These are phyloP conservation scores for Sapayoa aenigma DNA, from an alignment of 2,113 vertebrate species.

Conservation along the genomic window DNA sequence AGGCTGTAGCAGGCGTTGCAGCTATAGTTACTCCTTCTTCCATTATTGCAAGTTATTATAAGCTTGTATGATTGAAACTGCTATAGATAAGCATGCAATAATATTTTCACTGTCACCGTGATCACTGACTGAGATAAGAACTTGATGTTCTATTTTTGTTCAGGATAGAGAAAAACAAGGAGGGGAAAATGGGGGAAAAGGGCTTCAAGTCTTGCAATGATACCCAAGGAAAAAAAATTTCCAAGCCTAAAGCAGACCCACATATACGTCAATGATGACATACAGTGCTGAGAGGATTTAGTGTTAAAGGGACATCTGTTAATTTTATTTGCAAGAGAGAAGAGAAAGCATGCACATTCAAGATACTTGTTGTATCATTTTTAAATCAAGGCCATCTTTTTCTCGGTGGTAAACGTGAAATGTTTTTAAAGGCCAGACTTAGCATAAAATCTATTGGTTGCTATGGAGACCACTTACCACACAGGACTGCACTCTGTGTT, in stretches of 20 bases:
- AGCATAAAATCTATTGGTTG: conserved; percentile 88
- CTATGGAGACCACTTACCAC: conserved; percentile 85
- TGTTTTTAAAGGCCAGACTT: conserved; percentile 88
- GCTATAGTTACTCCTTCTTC: conserved; percentile 67
- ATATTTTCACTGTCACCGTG: conserved; percentile 77
- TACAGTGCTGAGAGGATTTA: conserved; percentile 30
- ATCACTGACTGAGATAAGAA: conserved; percentile 72
- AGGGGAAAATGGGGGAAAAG: conserved; percentile 49
- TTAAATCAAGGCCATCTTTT: conserved; percentile 87
- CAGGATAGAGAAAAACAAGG: conserved; percentile 55
- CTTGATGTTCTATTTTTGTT: conserved; percentile 68
- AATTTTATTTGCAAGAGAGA: conserved; percentile 76
- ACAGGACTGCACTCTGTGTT: conserved; percentile 81
- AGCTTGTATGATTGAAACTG: conserved; percentile 57
- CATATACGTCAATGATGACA: conserved; percentile 61
- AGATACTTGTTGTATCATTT: conserved; percentile 82
- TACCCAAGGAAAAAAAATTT: conserved; percentile 32
- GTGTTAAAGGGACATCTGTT: conserved; percentile 61
- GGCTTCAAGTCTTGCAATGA: conserved; percentile 16
- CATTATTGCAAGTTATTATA: conserved; percentile 73
- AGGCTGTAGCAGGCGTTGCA: conserved; percentile 33
- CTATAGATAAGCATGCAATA: conserved; percentile 70
- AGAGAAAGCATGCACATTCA: conserved; percentile 67
- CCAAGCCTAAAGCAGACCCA: conserved; percentile 9
- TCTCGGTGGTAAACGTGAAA: conserved; percentile 84